Conservation (phyloP, 2,113 vertebrate species). For the Barbus barbus region DNA sequence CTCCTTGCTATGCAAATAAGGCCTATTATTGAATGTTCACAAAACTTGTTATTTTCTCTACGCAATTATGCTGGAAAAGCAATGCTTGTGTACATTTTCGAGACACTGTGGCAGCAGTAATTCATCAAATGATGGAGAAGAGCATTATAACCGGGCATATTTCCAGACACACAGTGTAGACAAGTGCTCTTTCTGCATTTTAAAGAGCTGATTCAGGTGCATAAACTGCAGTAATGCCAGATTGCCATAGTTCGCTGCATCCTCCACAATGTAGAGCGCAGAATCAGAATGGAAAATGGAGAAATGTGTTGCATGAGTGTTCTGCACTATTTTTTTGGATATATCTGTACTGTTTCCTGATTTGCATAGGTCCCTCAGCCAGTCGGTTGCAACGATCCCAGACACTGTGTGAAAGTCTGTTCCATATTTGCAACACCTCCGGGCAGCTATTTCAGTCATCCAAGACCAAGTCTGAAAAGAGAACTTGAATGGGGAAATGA, state of each 20-base stretch:
- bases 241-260: not conserved
- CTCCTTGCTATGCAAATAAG: not conserved
- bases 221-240: not conserved
- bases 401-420: too few relatives aligned
- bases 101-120: not conserved
- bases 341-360: not conserved
- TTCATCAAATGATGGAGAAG: not conserved
- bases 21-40: not conserved
- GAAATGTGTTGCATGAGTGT: not conserved
- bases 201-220: slow-evolving; percentile 17
- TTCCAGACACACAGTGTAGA: not conserved
- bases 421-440: too few relatives aligned
- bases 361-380: not conserved
- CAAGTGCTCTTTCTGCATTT: not conserved
- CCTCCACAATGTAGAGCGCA: not conserved
- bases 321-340: not conserved
- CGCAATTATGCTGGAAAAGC: not conserved
- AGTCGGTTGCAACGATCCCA: too few relatives aligned
- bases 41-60: not conserved
- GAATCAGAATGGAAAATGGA: not conserved
- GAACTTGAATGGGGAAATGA: too few relatives aligned
- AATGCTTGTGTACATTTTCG: not conserved
- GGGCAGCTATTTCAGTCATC: too few relatives aligned
- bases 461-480: too few relatives aligned
- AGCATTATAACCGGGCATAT: slow-evolving; percentile 5